Conservation (phyloP, 2,888 invertebrate genomes). For the Agrenia bidenticulata region DNA sequence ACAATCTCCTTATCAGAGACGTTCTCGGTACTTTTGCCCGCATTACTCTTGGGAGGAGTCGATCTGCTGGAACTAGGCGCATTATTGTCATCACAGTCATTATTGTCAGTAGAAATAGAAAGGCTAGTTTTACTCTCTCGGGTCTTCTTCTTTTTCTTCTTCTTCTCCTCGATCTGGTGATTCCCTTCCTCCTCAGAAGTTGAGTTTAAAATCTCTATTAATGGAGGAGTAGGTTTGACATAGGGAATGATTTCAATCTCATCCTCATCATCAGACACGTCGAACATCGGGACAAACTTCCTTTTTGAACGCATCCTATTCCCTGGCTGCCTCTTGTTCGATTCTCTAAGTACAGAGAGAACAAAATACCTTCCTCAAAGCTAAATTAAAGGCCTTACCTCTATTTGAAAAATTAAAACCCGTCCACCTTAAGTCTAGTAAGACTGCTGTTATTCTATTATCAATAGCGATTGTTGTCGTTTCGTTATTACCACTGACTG, state of each 20-base stretch:
- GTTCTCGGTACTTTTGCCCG: not conserved
- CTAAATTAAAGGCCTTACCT: not conserved
- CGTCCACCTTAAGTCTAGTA: too few species aligned
- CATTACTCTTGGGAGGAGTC: not conserved
- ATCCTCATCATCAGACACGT: constrained; percentile 16
- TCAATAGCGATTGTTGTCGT: too few species aligned
- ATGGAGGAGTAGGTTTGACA: constrained; percentile 27
- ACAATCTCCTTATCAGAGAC: not conserved
- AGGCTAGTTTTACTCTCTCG: not conserved
- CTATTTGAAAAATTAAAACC: not conserved
- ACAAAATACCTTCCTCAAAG: not conserved
- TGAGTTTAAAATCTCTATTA: constrained; percentile 29
- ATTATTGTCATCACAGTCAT: not conserved
- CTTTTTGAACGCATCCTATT: constrained; percentile 29
- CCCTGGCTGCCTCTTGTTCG: not conserved
- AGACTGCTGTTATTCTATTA: too few species aligned
- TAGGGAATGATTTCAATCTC: constrained; percentile 29
- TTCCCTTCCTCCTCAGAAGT: constrained; percentile 10
- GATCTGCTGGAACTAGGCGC: constrained; percentile 4
- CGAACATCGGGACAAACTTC: constrained; percentile 17
- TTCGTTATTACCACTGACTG: too few species aligned
- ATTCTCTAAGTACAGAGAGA: not conserved
- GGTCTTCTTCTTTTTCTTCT: constrained; percentile 28
- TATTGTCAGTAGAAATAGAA: not conserved
- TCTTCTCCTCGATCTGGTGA: constrained; percentile 17